phyloP scores from a whole-genome alignment of 2,797 vertebrate species.

The Poeciliopsis turneri region DNA sequence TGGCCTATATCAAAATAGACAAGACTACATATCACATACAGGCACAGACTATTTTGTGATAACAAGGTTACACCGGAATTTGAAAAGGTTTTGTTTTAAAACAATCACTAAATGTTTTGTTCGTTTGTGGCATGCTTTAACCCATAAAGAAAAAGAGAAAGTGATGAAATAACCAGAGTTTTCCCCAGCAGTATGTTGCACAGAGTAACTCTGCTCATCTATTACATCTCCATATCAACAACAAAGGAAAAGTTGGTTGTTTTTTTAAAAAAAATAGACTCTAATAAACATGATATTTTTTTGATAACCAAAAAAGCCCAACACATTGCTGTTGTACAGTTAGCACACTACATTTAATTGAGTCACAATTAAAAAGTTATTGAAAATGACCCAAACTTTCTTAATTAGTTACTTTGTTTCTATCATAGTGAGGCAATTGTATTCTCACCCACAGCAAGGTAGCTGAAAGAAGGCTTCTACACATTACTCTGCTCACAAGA shows the following conservation, averaged over 20 bases:
- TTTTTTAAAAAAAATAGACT: not conserved
- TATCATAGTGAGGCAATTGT: not conserved
- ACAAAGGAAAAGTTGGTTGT: not conserved
- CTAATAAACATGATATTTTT: not conserved
- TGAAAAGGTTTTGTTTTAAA: not conserved
- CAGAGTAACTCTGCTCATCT: not conserved
- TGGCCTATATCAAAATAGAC: constrained; percentile 15
- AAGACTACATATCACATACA: not conserved
- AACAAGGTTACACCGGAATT: not conserved
- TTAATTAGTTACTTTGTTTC: not conserved
- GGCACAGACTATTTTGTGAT: not conserved
- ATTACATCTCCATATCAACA: not conserved
- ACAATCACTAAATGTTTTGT: not conserved
- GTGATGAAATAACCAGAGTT: not conserved
- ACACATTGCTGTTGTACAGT: not conserved
- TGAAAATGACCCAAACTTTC: not conserved
- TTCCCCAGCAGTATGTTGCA: not conserved
- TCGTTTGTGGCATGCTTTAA: not conserved
- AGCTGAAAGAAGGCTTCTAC: not conserved
- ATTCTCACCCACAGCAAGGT: not conserved
- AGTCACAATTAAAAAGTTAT: not conserved
- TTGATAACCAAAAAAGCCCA: not conserved
- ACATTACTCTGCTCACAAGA: not conserved
- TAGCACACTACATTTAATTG: not conserved
- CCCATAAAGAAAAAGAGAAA: not conserved